Evolutionary conservation across 2,797 vertebrate genomes (phyloP).

Genomic region (Protosalanx chinensis): DNA sequence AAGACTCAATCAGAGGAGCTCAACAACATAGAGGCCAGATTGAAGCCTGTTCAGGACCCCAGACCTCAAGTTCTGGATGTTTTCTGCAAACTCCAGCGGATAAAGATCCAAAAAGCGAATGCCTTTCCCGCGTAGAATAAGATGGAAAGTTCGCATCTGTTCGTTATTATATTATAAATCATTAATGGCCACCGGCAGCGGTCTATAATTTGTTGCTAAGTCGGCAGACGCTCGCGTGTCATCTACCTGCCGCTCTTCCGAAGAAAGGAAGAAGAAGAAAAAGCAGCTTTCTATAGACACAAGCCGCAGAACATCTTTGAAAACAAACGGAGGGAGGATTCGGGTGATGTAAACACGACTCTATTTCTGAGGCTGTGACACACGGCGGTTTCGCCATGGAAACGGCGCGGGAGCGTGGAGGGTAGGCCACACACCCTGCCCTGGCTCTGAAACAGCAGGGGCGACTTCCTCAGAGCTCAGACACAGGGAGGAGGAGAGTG

Average conservation of each 20-base stretch:
- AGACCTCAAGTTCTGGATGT: too few relatives aligned
- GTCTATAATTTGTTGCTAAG: neutral
- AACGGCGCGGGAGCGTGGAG: slow-evolving; percentile 64
- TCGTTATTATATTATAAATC: neutral
- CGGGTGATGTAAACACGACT: slow-evolving; percentile 74
- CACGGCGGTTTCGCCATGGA: slow-evolving; percentile 70
- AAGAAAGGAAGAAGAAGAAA: slow-evolving; percentile 65
- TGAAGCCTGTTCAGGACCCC: too few relatives aligned
- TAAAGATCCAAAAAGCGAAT: too few relatives aligned
- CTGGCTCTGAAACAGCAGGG: slow-evolving; percentile 48
- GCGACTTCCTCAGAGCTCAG: slow-evolving; percentile 54
- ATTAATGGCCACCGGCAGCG: neutral
- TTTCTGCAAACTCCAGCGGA: too few relatives aligned
- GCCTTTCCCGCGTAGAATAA: too few relatives aligned
- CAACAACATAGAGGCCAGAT: too few relatives aligned
- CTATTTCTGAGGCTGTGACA: slow-evolving; percentile 75
- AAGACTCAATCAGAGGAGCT: too few relatives aligned
- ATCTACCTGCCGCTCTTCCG: slow-evolving; percentile 59
- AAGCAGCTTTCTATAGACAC: slow-evolving; percentile 61
- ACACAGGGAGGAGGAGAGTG: slow-evolving; percentile 51
- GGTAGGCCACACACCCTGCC: slow-evolving; percentile 72
- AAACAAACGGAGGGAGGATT: slow-evolving; percentile 67
- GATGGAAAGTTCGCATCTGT: neutral
- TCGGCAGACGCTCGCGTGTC: slow-evolving; percentile 23
- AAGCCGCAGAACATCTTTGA: slow-evolving; percentile 71